These are phyloP conservation scores for Micrastur ruficollis DNA, from an alignment of 2,797 vertebrate species.

Conservation along the genomic window DNA sequence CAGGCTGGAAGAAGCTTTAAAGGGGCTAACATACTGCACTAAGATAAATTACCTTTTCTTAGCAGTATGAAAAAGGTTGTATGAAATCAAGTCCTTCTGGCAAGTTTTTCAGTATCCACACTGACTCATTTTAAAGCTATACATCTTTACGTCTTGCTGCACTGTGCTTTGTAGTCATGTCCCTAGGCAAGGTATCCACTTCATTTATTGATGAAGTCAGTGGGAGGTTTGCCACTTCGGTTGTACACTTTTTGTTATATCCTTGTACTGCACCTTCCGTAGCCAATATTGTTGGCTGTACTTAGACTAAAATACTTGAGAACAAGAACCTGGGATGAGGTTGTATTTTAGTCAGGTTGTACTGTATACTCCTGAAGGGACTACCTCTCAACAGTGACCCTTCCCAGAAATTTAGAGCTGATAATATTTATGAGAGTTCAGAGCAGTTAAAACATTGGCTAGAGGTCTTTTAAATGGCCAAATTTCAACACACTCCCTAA, in stretches of 20 bases:
- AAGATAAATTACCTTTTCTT: neutral
- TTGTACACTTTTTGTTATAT: neutral
- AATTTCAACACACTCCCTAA: constrained; percentile 29
- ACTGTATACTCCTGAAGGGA: neutral
- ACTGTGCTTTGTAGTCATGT: neutral
- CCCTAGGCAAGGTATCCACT: neutral
- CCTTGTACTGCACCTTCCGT: neutral
- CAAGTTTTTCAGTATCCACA: neutral
- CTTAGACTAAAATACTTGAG: neutral
- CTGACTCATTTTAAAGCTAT: neutral
- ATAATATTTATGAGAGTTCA: constrained; percentile 44
- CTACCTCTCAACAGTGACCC: neutral
- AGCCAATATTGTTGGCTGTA: neutral
- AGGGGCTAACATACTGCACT: neutral
- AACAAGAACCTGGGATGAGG: neutral
- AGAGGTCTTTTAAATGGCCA: constrained; percentile 31
- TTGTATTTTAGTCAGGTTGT: neutral
- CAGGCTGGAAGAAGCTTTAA: neutral
- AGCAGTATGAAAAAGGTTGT: neutral
- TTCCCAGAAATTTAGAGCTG: constrained; percentile 14
- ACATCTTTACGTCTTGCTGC: neutral
- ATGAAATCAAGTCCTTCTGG: neutral
- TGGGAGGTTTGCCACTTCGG: neutral
- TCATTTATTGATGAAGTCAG: neutral
- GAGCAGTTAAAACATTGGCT: neutral